Evolutionary conservation across 1,140 invertebrate species (phyloP), one percentile per base, ranked within the genome.

Genomic region (Halesus radiatus): DNA sequence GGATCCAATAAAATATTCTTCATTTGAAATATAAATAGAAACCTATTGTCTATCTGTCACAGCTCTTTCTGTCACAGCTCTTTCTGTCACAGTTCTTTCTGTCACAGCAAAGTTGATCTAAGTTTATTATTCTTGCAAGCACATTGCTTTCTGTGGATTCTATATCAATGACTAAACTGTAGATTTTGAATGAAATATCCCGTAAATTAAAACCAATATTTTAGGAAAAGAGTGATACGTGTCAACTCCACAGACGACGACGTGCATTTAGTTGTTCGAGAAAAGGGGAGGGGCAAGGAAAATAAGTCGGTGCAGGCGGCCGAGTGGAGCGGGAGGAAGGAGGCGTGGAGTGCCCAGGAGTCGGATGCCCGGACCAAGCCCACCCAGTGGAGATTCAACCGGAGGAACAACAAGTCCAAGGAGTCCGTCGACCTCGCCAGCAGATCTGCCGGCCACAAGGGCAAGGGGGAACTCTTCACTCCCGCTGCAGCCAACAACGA

Each of bases 351-450:
- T 84, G 94, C 93, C 32, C 87, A 88, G 76, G 91, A 91, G 84
- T 87, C 91, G 84, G 90, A 92, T 87, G 88, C 90, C 84, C 89
- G 91, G 86, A 92, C 93, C 72, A 92, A 92, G 82, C 90, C 91
- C 76, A 92, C 91, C 77, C 92, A 93, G 79, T 94, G 94, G 93
- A 93, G 94, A 85, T 94, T 95, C 84, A 94, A 93, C 86, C 92
- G 92, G 79, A 89, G 92, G 84, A 93, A 93, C 80, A 89, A 88
- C n/a, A 88, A 85, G 84, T 88, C 87, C 45, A 89, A 87, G 85
- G 89, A 88, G 70, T 79, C 80, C 23, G 82, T 76, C 15, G 82
- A 83, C 37, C 45, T 80, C 20, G 45, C 68, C 16, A 68, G 75
- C 15, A 32, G 56, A 15, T 52, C 80, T n/a, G 82, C 79, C 15